Evolutionary conservation across 1,140 invertebrate species (phyloP).

Genomic region (Calycopis cecrops): DNA sequence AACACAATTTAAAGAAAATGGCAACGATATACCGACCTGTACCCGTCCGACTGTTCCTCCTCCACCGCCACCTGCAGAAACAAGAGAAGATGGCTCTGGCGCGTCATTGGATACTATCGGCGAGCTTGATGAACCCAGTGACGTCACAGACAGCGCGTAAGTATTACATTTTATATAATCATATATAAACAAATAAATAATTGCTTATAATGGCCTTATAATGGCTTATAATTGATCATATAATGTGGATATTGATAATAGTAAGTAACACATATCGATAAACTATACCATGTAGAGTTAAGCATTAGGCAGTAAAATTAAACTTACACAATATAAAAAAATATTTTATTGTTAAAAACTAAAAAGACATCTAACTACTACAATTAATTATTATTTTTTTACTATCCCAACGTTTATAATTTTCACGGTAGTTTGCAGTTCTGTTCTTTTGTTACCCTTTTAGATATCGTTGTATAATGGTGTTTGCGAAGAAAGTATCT

Average conservation of each 20-base stretch:
- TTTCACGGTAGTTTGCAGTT: too few species aligned
- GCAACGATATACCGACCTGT: constrained; percentile 38
- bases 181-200: neutral
- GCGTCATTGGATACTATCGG: constrained; percentile 79
- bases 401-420: too few species aligned
- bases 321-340: too few species aligned
- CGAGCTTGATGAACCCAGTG: constrained; percentile 78
- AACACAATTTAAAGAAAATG: constrained; percentile 60
- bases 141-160: constrained; percentile 60
- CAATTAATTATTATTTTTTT: too few species aligned
- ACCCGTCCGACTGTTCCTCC: constrained; percentile 48
- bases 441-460: constrained; percentile 1
- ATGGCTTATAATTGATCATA: neutral
- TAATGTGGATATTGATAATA: too few species aligned
- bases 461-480: constrained; percentile 8
- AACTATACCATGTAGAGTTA: too few species aligned
- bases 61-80: constrained; percentile 56
- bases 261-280: too few species aligned
- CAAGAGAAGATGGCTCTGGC: constrained; percentile 63
- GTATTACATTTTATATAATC: constrained; percentile 26
- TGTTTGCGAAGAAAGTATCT: constrained; percentile 31
- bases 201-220: neutral
- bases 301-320: too few species aligned
- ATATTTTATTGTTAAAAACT: too few species aligned
- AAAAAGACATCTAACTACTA: too few species aligned